Base-by-base conservation (phyloP, 2,888 invertebrate species). In the Cyclophora albipunctata region DNA sequence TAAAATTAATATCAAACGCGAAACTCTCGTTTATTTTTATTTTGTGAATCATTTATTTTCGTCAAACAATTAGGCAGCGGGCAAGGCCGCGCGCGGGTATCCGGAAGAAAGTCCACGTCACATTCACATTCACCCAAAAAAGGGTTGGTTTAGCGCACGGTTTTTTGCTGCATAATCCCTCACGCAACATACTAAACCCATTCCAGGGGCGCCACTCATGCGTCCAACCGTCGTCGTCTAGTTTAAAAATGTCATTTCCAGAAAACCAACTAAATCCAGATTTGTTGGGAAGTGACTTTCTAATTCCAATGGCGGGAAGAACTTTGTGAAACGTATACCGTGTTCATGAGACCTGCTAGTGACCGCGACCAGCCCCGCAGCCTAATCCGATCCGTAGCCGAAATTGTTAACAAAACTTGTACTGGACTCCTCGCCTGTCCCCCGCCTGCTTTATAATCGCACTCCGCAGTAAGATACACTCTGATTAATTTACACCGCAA, bases 291-390 rank as follows among this genome's bases (percentile, higher is more conserved):
- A 82, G 78, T 85, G 87, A 84, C 86, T 88, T 85, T 81, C 84
- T 87, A 87, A 87, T 86, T 86, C 81, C 71, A 64, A 62, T 67
- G 66, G 69, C 70, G 64, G 65, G 73, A 72, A 74, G 80, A 87
- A 87, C 81, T 87, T 86, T 81, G 78, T 86, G 81, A 86, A 87
- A 87, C 82, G 85, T 84, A 85, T 85, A 79, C 80, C 78, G 79
- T 86, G 87, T 87, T 73, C 76, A 69, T 66, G 82, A 77, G 80
- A 78, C 77, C 81, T 81, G 82, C 64, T 69, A 73, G 78, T 75
- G 82, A 83, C 87, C 87, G 78, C 87, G 74, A 73, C 70, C 76
- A 69, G 76, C 66, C 69, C 71, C 72, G 60, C 72, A 67, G 69
- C 72, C 81, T 84, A 84, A 85, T 84, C 84, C 86, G 81, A 78